phyloP scores from a whole-genome alignment of 2,888 invertebrate species.

The Ethmia dodecea region DNA sequence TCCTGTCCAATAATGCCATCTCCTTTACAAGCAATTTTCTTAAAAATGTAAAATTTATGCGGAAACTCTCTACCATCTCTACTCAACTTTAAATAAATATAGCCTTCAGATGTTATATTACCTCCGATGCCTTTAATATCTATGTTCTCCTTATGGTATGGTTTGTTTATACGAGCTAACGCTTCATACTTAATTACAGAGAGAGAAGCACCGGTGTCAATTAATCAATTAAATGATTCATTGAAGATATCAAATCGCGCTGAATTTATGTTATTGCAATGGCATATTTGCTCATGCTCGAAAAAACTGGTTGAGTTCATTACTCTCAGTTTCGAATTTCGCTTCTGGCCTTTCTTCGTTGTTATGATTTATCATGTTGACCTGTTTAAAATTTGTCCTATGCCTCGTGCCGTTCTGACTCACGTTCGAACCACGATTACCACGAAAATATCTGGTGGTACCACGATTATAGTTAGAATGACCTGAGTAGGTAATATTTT shows the following conservation, averaged over 20 bases:
- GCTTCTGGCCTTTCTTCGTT: too few species aligned
- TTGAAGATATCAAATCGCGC: neutral
- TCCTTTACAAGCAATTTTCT: constrained; percentile 1
- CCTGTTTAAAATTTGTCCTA: too few species aligned
- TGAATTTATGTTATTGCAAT: constrained; percentile 3
- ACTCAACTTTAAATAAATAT: constrained; percentile 6
- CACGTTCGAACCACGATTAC: too few species aligned
- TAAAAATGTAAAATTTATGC: constrained; percentile 11
- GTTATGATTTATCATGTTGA: too few species aligned
- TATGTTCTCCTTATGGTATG: constrained; percentile 2
- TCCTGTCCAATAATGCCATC: constrained; percentile 13
- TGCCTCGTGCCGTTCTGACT: too few species aligned
- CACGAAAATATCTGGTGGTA: too few species aligned
- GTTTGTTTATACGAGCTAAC: neutral
- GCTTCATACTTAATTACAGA: constrained; percentile 4
- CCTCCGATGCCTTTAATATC: constrained; percentile 11
- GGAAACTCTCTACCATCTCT: neutral
- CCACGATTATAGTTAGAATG: too few species aligned
- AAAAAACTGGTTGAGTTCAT: constrained; percentile 15
- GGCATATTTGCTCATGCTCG: constrained; percentile 3
- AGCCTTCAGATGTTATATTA: constrained; percentile 3
- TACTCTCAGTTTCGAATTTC: too few species aligned
- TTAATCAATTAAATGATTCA: constrained; percentile 2
- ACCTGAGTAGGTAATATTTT: too few species aligned
- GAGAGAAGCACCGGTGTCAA: constrained; percentile 14